Base-by-base conservation (phyloP, 2,888 invertebrate species). In the Platypus cylindrus region DNA sequence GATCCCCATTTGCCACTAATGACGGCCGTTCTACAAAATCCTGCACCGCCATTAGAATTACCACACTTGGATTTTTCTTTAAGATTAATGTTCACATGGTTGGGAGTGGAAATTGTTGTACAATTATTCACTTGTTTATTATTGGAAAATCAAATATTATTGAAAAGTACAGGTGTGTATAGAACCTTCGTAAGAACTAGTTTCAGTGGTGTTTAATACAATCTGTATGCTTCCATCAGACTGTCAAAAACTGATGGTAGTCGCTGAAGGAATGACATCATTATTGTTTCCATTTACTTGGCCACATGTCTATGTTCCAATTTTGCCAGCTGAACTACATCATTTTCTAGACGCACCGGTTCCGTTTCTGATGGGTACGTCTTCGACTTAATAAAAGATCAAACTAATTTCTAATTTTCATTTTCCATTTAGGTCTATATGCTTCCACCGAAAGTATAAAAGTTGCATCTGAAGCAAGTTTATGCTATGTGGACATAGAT, bases 251-350 rank as follows among this genome's bases (percentile, higher is more conserved):
- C 65, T 98, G 50, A 97, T 97, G 93, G 69, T 94, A 44, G 91
- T 98, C 11, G 87, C 95, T 3, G 98, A 98, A 64, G 84, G 91
- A 51, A 75, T 95, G 48, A 84, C 83, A 3, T 73, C 86, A 0
- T 67, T 98, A 15, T 66, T 95, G 23, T 84, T 95, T 54, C 98
- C 98, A 2, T 98, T 97, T 59, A 71, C 78, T 16, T 98, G 98
- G 98, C 93, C 94, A 33, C 95, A 98, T 62, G 95, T 98, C 3
- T 98, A 98, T 63, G 98, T 97, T 40, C 98, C 98, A 17, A 94
- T 98, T 54, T 67, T 98, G 50, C 98, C 98, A 1, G 86, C 93
- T 31, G 83, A 89, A 12, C 67, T 94, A 41, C 83, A 89, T 60
- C 93, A 95, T 58, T 98, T 98, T 64, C 71, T 98, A 29, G 98